Percentiles rank a stretch among this genome's conserved stretches.
Conservation (phyloP, 2,113 vertebrate genomes). For the Hemiscyllium ocellatum region DNA sequence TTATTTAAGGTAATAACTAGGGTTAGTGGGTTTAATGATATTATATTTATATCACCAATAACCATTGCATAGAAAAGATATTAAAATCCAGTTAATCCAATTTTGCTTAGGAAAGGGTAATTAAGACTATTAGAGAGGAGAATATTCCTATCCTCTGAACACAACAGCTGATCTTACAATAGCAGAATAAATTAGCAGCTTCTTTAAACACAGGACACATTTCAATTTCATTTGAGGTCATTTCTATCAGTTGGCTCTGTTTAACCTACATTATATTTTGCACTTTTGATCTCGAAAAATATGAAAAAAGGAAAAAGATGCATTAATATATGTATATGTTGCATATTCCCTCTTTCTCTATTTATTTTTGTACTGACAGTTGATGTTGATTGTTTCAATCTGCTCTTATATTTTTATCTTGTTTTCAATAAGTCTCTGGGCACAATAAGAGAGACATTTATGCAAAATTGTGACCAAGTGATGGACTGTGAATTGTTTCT, state of each 20-base stretch:
- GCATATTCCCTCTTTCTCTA: not conserved
- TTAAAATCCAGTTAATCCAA: slow-evolving; percentile 37
- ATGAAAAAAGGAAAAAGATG: not conserved
- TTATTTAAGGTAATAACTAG: slow-evolving; percentile 38
- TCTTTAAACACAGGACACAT: not conserved
- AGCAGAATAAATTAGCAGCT: not conserved
- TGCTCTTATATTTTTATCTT: not conserved
- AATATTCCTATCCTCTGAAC: not conserved
- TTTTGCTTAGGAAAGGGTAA: slow-evolving; percentile 33
- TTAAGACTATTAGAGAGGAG: slow-evolving; percentile 21
- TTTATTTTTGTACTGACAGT: not conserved
- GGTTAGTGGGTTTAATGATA: slow-evolving; percentile 37
- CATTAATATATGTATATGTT: not conserved
- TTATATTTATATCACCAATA: slow-evolving; percentile 39
- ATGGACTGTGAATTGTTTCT: not conserved
- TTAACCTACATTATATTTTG: not conserved
- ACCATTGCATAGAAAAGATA: slow-evolving; percentile 35
- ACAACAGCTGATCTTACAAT: not conserved
- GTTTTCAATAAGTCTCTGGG: not conserved
- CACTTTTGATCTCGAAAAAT: not conserved
- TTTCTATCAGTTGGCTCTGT: not conserved
- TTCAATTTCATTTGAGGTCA: not conserved
- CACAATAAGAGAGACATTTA: not conserved
- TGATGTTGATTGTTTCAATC: not conserved
- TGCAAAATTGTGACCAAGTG: not conserved